Percentiles rank a stretch among this genome's conserved stretches.
phyloP scores from a whole-genome alignment of 2,113 vertebrate genomes.

The Forbesichthys papilliferus region DNA sequence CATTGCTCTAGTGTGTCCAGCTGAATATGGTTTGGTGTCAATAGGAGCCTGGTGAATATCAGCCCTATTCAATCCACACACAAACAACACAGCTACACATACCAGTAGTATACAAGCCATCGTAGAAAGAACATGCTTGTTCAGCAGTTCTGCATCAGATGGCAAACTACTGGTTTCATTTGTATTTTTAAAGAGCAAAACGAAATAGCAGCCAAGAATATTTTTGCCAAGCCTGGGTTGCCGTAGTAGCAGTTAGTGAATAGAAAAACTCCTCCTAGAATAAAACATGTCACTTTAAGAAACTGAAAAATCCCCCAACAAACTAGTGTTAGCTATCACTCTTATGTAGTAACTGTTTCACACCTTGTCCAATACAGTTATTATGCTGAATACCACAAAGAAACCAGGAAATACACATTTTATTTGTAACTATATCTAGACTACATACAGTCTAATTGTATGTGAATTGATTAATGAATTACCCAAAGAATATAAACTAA shows the following conservation, averaged over 20 bases:
- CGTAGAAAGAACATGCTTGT: background rate
- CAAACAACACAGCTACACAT: slow-evolving; percentile 7
- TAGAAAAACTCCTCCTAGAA: slow-evolving; percentile 9
- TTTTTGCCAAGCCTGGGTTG: background rate
- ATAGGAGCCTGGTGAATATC: slow-evolving; percentile 58
- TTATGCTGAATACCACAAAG: too few species aligned
- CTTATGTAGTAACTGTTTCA: too few species aligned
- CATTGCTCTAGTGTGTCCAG: slow-evolving; percentile 49
- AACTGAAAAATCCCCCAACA: too few species aligned
- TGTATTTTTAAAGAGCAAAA: background rate
- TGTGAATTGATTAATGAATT: too few species aligned
- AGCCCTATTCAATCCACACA: slow-evolving; percentile 34
- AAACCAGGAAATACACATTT: too few species aligned
- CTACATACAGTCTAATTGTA: too few species aligned
- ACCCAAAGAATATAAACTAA: background rate
- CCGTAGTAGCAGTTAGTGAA: slow-evolving; percentile 5
- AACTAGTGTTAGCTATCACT: too few species aligned
- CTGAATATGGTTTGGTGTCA: slow-evolving; percentile 51
- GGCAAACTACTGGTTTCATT: background rate
- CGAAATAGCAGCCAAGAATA: background rate
- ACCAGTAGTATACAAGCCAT: background rate
- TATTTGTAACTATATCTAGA: too few species aligned
- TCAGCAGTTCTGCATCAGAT: slow-evolving; percentile 22
- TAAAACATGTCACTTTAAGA: slow-evolving; percentile 25
- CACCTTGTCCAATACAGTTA: too few species aligned